phyloP scores from a whole-genome alignment of 2,113 vertebrate genomes.

The Psittacara wagleri region DNA sequence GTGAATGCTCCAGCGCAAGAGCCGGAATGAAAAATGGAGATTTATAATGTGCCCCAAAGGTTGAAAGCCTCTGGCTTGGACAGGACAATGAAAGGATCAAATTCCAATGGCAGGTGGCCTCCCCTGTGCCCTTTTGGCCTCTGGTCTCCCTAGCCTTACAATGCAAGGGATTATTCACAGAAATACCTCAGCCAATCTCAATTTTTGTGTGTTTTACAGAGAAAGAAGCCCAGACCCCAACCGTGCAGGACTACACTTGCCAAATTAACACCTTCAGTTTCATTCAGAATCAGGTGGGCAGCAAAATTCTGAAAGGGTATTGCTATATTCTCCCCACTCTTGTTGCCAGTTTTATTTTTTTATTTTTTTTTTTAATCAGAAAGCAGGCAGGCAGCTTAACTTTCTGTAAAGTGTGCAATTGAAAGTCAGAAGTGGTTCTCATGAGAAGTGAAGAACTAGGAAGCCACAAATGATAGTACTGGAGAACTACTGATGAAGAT shows the following conservation, averaged over 20 bases:
- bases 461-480: neutral
- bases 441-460: neutral
- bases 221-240: neutral
- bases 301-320: neutral
- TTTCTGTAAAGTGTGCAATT: neutral
- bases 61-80: neutral
- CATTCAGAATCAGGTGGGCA: neutral
- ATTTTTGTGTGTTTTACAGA: neutral
- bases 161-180: neutral
- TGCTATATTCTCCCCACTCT: neutral
- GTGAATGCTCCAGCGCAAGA: neutral
- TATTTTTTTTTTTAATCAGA: neutral
- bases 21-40: neutral
- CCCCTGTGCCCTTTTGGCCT: neutral
- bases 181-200: neutral
- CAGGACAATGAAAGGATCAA: constrained; percentile 19
- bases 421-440: neutral
- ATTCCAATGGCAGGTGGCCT: neutral
- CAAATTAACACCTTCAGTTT: neutral
- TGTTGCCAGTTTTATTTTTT: neutral
- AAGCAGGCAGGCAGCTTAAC: neutral
- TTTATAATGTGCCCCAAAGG: neutral
- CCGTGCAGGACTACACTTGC: neutral
- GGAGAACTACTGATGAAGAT: neutral
- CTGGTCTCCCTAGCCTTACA: neutral